phyloP scores from a whole-genome alignment of 30 jellyfish, hydroid and myxozoan species.

The Morbakka virulenta region DNA sequence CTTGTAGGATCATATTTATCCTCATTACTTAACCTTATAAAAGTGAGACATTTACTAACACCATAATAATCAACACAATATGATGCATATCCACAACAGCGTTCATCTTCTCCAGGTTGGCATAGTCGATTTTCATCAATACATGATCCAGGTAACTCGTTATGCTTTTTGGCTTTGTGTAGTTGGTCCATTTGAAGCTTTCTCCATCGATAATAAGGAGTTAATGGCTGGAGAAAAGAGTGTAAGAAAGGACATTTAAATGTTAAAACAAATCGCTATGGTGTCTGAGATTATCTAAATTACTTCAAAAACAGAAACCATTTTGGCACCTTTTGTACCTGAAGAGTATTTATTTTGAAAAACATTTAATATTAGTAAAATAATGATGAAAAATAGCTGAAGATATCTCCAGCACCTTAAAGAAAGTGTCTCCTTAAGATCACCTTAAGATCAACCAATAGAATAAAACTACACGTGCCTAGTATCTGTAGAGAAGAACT shows the following conservation, averaged over 20 bases:
- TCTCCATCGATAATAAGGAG: slow-evolving; percentile 57
- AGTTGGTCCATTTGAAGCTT: slow-evolving; percentile 27
- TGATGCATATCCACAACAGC: slow-evolving; percentile 93
- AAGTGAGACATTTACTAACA: slow-evolving; percentile 82
- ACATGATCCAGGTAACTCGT: slow-evolving; percentile 63
- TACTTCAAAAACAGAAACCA: too few relatives aligned
- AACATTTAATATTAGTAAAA: too few relatives aligned
- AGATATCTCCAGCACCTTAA: too few relatives aligned
- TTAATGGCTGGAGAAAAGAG: slow-evolving; percentile 19
- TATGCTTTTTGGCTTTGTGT: not conserved
- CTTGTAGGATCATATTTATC: slow-evolving; percentile 61
- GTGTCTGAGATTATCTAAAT: too few relatives aligned
- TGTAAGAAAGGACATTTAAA: not conserved
- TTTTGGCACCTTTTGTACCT: too few relatives aligned
- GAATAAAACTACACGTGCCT: too few relatives aligned
- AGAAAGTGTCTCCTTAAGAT: too few relatives aligned
- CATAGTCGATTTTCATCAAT: slow-evolving; percentile 83
- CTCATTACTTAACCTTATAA: slow-evolving; percentile 20
- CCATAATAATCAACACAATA: slow-evolving; percentile 96
- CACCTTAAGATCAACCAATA: too few relatives aligned
- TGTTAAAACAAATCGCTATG: too few relatives aligned
- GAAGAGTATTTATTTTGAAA: too few relatives aligned
- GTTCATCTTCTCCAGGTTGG: slow-evolving; percentile 83
- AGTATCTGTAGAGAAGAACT: too few relatives aligned
- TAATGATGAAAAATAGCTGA: too few relatives aligned